These are phyloP conservation scores for Pyrrhosoma nymphula DNA, from an alignment of 2,888 invertebrate species.

Conservation along the genomic window DNA sequence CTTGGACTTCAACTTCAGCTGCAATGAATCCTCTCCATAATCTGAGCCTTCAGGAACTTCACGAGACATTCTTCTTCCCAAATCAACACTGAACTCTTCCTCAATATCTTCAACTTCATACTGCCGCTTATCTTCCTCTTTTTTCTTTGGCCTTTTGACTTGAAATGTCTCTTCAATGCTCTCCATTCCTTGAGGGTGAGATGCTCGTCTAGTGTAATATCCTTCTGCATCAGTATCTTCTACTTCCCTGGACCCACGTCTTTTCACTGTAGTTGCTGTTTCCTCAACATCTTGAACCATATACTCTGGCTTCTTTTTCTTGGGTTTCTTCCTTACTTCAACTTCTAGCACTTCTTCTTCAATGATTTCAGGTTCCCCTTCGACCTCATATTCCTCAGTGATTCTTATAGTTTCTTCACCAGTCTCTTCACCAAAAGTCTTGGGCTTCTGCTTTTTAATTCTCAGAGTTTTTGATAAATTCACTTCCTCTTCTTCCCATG, in stretches of 20 bases:
- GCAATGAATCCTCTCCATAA: constrained; percentile 85
- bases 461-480: constrained; percentile 87
- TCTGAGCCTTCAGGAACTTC: constrained; percentile 79
- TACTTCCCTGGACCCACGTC: constrained; percentile 70
- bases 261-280: constrained; percentile 74
- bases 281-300: constrained; percentile 77
- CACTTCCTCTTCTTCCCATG: constrained; percentile 93
- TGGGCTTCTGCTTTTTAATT: constrained; percentile 87
- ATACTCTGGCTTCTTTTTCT: constrained; percentile 77
- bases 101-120: constrained; percentile 70
- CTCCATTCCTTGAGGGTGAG: constrained; percentile 54
- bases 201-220: constrained; percentile 31
- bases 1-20: constrained; percentile 85
- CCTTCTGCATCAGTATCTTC: constrained; percentile 71
- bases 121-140: constrained; percentile 68
- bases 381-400: constrained; percentile 83
- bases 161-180: constrained; percentile 68
- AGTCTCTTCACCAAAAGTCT: constrained; percentile 88
- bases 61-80: constrained; percentile 76
- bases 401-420: constrained; percentile 88
- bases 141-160: constrained; percentile 63
- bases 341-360: constrained; percentile 82
- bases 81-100: constrained; percentile 68
- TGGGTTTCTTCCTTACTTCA: constrained; percentile 77
- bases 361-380: constrained; percentile 81